Base-by-base conservation (phyloP, 2,888 invertebrate species). In the Sialis fuliginosa region DNA sequence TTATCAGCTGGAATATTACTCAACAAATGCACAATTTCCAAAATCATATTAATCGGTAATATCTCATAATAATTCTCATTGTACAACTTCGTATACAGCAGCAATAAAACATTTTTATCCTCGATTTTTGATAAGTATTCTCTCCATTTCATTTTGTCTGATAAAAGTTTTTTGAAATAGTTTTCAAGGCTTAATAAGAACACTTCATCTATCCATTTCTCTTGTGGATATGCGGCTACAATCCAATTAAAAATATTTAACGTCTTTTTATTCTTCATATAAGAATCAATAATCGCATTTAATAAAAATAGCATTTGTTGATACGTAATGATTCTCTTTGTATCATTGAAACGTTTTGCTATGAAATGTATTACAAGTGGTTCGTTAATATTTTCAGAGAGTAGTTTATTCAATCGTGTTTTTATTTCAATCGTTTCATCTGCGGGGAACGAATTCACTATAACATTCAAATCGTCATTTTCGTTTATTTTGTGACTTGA, bases 201-300 rank as follows among this genome's bases (percentile, higher is more conserved):
- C 31, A 55, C 46, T 46, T 55, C 54, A 42, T 50, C 49, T 33
- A 53, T 41, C 56, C 56, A 56, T 37, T 48, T 44, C 13, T 39
- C 12, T 49, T 55, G 54, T 42, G 51, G 48, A 47, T 51, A 45
- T 30, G 54, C 50, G 9, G 51, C 47, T 4, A 56, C 44, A 8
- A 55, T 53, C 56, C 56, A 56, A 45, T 45, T 48, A 48, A 51
- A 53, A 30, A 35, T 44, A 46, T 50, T 48, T 32, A 35, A 13
- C 10, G 50, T 44, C 0, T 46, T 39, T 10, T 33, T 30, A 44
- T 47, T 22, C 22, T 22, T 22, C 22, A 22, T 22, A 4, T 22
- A 22, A 22, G 22, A 50, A 32, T 35, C 42, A 33, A 53, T 32
- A 43, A 53, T 48, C 2, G 50, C 40, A 40, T 51, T 53, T 9